phyloP scores from a whole-genome alignment of 2,113 vertebrate genomes.

The Alectura lathami region DNA sequence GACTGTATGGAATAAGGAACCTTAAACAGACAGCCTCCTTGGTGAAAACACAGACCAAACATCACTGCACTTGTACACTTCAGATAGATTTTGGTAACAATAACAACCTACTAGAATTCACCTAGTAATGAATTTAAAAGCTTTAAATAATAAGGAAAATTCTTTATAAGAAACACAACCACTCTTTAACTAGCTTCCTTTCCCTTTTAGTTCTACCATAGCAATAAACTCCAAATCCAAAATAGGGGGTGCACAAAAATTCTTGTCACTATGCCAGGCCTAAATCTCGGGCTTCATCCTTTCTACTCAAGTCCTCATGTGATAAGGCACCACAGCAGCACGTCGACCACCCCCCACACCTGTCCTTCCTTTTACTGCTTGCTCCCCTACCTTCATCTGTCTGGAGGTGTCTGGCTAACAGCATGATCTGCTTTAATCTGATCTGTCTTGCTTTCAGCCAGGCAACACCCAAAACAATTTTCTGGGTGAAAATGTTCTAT shows the following conservation, averaged over 20 bases:
- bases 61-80: background rate
- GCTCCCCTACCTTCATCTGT: background rate
- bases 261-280: background rate
- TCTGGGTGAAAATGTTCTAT: background rate
- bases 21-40: fast-evolving
- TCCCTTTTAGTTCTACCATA: background rate
- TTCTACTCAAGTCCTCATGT: background rate
- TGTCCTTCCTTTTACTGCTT: background rate
- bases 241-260: background rate
- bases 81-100: background rate
- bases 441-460: background rate
- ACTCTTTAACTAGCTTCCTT: background rate
- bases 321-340: background rate
- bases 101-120: background rate
- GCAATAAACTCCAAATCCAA: background rate
- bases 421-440: background rate
- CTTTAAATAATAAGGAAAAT: background rate
- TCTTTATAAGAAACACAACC: background rate
- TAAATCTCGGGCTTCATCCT: background rate
- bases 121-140: background rate
- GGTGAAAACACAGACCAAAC: background rate
- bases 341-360: fast-evolving
- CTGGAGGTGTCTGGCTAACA: background rate
- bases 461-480: background rate
- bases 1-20: background rate